Percentiles rank a stretch among this genome's conserved stretches.
Conservation (phyloP, 2,797 vertebrate species). For the Peromyscus nudipes region DNA sequence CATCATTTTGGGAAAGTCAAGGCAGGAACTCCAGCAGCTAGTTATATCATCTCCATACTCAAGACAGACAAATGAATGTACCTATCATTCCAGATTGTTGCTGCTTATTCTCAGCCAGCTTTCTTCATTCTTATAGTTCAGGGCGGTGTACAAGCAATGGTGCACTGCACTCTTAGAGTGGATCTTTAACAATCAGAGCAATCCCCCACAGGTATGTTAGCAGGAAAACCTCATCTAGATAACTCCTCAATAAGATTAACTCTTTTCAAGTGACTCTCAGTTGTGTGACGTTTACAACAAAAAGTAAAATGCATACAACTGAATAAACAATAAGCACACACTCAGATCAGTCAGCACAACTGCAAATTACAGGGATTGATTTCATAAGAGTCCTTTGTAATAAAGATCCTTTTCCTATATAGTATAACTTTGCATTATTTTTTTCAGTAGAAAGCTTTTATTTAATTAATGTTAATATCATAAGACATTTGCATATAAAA, state of each 20-base stretch:
- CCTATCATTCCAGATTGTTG: not conserved
- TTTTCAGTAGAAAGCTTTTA: not conserved
- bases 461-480: not conserved
- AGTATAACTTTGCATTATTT: not conserved
- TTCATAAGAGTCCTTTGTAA: not conserved
- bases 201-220: not conserved
- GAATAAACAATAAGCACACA: not conserved
- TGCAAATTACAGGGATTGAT: not conserved
- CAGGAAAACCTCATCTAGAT: not conserved
- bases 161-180: no score
- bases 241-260: no score
- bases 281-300: not conserved
- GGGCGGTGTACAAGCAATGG: accelerated
- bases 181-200: not conserved
- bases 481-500: not conserved
- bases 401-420: not conserved
- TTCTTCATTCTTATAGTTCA: not conserved
- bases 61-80: not conserved
- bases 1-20: not conserved
- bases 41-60: not conserved
- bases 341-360: not conserved
- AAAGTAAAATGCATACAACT: not conserved
- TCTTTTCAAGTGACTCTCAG: not conserved
- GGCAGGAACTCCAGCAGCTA: not conserved
- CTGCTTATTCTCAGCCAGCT: no score